Evolutionary conservation across 2,888 invertebrate species (phyloP).

Genomic region (Melanostoma scalare): DNA sequence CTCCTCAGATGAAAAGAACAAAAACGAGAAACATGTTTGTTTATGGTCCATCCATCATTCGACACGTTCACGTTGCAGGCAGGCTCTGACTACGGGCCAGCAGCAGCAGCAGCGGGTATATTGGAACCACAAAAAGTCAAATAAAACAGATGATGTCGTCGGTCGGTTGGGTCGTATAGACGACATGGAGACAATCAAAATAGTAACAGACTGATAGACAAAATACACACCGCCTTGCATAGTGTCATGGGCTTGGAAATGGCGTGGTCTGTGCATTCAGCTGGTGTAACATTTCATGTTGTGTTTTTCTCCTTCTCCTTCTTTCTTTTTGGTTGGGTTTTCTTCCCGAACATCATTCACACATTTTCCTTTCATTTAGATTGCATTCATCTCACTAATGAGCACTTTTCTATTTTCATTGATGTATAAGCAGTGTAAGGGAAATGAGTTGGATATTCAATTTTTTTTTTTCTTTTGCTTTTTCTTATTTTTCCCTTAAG

Average conservation of each 20-base stretch:
- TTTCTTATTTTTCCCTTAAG: conserved; percentile 24
- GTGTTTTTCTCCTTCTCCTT: conserved; percentile 19
- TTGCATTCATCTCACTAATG: conserved; percentile 59
- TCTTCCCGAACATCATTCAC: conserved; percentile 32
- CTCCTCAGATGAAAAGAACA: not conserved
- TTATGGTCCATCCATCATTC: conserved; percentile 61
- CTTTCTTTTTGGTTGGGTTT: conserved; percentile 3
- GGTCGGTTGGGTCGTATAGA: conserved; percentile 15
- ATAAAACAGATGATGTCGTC: conserved; percentile 52
- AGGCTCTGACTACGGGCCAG: not conserved
- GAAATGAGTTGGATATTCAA: conserved; percentile 38
- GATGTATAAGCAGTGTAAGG: conserved; percentile 42
- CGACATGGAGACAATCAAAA: conserved; percentile 59
- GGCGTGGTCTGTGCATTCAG: conserved; percentile 44
- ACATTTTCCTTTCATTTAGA: conserved; percentile 49
- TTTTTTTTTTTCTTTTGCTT: conserved; percentile 12
- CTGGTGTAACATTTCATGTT: conserved; percentile 65
- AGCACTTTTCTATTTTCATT: conserved; percentile 69
- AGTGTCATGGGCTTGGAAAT: not conserved
- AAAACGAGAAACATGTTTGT: conserved; percentile 22
- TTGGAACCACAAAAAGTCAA: conserved; percentile 37
- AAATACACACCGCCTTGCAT: not conserved
- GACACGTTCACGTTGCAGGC: conserved; percentile 29
- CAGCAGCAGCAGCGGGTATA: conserved; percentile 3
- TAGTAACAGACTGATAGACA: conserved; percentile 22